These are phyloP conservation scores for Thalassophryne amazonica DNA, from an alignment of 2,797 vertebrate genomes.

Conservation along the genomic window DNA sequence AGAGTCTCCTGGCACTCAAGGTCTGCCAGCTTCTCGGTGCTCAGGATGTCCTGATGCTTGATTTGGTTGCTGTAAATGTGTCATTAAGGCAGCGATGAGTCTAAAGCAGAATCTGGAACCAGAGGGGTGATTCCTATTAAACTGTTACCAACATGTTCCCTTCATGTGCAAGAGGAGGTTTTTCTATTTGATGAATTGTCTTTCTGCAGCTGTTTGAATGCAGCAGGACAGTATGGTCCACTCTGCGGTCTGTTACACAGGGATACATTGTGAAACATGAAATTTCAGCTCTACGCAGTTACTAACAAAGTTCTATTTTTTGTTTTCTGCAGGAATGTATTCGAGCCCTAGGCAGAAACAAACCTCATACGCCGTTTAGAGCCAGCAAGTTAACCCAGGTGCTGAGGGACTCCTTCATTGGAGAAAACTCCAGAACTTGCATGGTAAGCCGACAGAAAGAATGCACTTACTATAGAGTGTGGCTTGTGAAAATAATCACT, in stretches of 20 bases:
- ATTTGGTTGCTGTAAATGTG: neutral
- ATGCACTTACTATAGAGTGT: neutral
- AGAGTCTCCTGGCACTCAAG: slow-evolving; percentile 98
- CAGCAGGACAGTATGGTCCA: too few species aligned
- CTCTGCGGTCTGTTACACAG: too few species aligned
- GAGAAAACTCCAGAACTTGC: slow-evolving; percentile 96
- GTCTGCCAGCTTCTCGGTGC: slow-evolving; percentile 54
- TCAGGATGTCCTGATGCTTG: neutral
- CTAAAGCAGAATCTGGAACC: too few species aligned
- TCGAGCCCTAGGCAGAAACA: slow-evolving; percentile 94
- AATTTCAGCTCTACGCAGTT: too few species aligned
- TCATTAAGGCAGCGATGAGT: too few species aligned
- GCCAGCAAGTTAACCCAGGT: slow-evolving; percentile 98
- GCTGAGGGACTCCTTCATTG: slow-evolving; percentile 97
- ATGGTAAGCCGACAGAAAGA: slow-evolving; percentile 80
- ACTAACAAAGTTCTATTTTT: neutral
- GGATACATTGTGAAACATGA: too few species aligned
- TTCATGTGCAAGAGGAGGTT: too few species aligned
- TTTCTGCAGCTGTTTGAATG: too few species aligned
- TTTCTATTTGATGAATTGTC: too few species aligned
- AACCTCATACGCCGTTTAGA: slow-evolving; percentile 96
- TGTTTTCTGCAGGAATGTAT: slow-evolving; percentile 88
- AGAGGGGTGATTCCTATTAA: too few species aligned
- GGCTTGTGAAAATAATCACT: neutral
- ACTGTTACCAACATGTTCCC: too few species aligned